Evolutionary conservation across 2,888 invertebrate species (phyloP).

Genomic region (Crepidodera aurea): DNA sequence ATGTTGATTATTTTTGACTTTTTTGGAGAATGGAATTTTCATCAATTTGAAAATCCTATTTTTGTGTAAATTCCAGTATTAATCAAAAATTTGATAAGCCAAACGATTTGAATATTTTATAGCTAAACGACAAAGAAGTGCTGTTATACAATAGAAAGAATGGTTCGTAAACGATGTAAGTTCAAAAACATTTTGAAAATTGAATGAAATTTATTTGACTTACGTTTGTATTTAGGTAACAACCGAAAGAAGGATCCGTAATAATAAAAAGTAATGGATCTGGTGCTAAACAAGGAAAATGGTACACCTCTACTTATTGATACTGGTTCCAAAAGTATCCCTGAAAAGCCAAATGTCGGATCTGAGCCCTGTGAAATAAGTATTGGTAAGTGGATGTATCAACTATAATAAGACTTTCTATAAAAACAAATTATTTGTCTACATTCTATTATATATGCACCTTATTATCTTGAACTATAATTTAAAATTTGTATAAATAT

Average conservation of each 20-base stretch:
- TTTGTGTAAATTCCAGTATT: not conserved
- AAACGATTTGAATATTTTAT: constrained; percentile 3
- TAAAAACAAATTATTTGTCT: too few relatives aligned
- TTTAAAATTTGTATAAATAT: too few relatives aligned
- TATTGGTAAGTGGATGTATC: constrained; percentile 36
- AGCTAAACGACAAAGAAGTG: constrained; percentile 12
- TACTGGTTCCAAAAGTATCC: constrained; percentile 52
- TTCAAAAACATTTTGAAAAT: constrained; percentile 17
- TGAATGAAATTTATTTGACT: constrained; percentile 26
- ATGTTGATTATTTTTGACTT: constrained; percentile 33
- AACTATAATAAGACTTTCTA: too few relatives aligned
- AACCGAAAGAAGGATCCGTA: constrained; percentile 46
- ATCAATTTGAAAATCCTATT: constrained; percentile 4
- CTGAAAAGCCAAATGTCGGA: constrained; percentile 12
- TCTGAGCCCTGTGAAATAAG: constrained; percentile 14
- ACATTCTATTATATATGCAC: too few relatives aligned
- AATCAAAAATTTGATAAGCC: not conserved
- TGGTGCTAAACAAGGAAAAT: constrained; percentile 46
- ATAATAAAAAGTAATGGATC: constrained; percentile 51
- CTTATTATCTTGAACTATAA: too few relatives aligned
- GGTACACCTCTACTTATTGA: constrained; percentile 52
- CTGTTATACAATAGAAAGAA: constrained; percentile 38
- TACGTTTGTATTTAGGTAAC: constrained; percentile 41
- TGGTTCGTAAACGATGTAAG: constrained; percentile 52
- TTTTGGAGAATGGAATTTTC: constrained; percentile 14